Conservation (phyloP, 1,140 invertebrate genomes). For the Neodiprion pinetum region DNA sequence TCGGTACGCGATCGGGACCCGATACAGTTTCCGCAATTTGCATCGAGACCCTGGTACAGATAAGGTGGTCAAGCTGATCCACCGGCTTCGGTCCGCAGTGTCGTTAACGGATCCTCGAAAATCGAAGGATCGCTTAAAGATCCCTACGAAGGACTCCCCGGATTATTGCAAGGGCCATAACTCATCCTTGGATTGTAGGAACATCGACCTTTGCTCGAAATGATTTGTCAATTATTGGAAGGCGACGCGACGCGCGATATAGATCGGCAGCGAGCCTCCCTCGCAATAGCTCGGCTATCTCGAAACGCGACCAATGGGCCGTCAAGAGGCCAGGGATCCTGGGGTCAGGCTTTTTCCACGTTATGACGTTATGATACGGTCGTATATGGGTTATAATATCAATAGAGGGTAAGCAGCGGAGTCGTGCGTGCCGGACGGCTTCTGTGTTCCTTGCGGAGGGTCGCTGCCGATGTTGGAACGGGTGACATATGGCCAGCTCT, state of each 20-base stretch:
- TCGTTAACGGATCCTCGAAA: too few relatives aligned
- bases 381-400: conserved; percentile 9
- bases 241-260: background rate
- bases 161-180: too few relatives aligned
- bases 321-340: background rate
- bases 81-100: too few relatives aligned
- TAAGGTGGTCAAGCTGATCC: too few relatives aligned
- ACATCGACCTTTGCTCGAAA: background rate
- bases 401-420: background rate
- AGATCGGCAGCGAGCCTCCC: background rate
- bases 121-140: too few relatives aligned
- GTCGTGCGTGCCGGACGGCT: background rate
- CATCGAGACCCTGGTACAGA: too few relatives aligned
- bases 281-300: conserved; percentile 9
- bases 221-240: background rate
- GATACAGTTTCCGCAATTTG: too few relatives aligned
- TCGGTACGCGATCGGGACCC: too few relatives aligned
- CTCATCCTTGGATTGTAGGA: too few relatives aligned
- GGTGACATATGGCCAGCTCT: conserved; percentile 56
- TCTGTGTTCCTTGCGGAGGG: conserved; percentile 24
- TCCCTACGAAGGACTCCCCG: too few relatives aligned
- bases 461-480: conserved; percentile 24
- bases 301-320: conserved; percentile 30
- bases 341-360: background rate
- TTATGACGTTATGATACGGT: conserved; percentile 8